Evolutionary conservation across 2,888 invertebrate genomes (phyloP).

Genomic region (Amorpha juglandis): DNA sequence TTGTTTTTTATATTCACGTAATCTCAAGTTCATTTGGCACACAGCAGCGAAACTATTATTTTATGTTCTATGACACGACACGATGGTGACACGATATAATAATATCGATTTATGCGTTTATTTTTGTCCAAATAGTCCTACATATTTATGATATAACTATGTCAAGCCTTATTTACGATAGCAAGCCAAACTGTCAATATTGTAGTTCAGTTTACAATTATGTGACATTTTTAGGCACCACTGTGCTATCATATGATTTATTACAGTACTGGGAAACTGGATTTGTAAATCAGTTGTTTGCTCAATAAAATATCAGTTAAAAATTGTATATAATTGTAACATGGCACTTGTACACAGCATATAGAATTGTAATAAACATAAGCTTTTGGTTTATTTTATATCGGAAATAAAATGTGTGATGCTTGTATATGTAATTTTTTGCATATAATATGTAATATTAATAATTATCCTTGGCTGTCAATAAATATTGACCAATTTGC

Average conservation of each 20-base stretch:
- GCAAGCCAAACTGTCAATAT: not conserved
- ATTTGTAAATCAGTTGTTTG: constrained; percentile 12
- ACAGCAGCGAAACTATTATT: too few species aligned
- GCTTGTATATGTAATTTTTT: constrained; percentile 6
- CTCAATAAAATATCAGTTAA: constrained; percentile 8
- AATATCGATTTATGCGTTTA: too few species aligned
- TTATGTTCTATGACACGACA: too few species aligned
- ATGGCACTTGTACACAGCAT: constrained; percentile 19
- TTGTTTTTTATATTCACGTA: too few species aligned
- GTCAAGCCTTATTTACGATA: too few species aligned
- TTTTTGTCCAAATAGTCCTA: too few species aligned
- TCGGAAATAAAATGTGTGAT: not conserved
- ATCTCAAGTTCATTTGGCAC: too few species aligned
- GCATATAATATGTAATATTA: constrained; percentile 1
- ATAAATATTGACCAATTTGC: not conserved
- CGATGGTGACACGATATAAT: too few species aligned
- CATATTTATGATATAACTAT: too few species aligned
- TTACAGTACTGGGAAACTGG: not conserved
- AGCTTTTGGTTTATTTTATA: constrained; percentile 5
- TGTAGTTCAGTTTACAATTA: not conserved
- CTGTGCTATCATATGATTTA: not conserved
- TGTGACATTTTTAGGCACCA: not conserved
- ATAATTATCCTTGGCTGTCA: not conserved
- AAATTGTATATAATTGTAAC: constrained; percentile 13
- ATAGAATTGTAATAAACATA: not conserved